Evolutionary conservation across 2,797 vertebrate genomes (phyloP).

Genomic region (Masticophis lateralis): DNA sequence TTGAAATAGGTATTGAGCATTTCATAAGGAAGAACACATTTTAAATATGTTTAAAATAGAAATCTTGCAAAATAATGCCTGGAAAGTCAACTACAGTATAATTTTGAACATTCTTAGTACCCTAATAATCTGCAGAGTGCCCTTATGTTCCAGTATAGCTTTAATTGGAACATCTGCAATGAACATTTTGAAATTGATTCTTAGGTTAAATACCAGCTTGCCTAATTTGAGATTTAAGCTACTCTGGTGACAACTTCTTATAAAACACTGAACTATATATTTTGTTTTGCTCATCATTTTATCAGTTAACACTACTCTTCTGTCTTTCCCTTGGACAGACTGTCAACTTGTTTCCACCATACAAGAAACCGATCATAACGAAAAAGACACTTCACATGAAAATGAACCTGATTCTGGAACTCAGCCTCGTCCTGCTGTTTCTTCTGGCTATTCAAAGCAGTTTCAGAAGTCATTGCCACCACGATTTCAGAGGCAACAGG

Average conservation of each 20-base stretch:
- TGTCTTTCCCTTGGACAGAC: constrained; percentile 47
- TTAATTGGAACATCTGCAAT: not conserved
- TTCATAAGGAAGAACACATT: not conserved
- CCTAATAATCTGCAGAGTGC: not conserved
- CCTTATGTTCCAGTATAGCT: not conserved
- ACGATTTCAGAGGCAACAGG: constrained; percentile 97
- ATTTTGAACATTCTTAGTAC: not conserved
- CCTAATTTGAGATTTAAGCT: not conserved
- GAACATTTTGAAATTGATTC: not conserved
- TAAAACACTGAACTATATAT: not conserved
- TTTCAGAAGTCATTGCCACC: constrained; percentile 98
- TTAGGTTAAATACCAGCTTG: not conserved
- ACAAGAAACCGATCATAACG: constrained; percentile 71
- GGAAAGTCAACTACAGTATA: not conserved
- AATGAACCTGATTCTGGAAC: constrained; percentile 84
- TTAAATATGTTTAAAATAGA: not conserved
- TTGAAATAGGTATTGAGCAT: not conserved
- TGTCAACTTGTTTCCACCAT: constrained; percentile 64
- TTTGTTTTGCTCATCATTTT: not conserved
- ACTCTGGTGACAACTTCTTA: not conserved
- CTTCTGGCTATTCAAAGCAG: constrained; percentile 96
- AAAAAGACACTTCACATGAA: constrained; percentile 74
- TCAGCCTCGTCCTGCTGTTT: constrained; percentile 85
- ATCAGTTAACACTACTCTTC: not conserved
- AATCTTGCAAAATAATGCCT: not conserved